Evolutionary conservation across 2,888 invertebrate species (phyloP).

Genomic region (Rhamnusium bicolor): DNA sequence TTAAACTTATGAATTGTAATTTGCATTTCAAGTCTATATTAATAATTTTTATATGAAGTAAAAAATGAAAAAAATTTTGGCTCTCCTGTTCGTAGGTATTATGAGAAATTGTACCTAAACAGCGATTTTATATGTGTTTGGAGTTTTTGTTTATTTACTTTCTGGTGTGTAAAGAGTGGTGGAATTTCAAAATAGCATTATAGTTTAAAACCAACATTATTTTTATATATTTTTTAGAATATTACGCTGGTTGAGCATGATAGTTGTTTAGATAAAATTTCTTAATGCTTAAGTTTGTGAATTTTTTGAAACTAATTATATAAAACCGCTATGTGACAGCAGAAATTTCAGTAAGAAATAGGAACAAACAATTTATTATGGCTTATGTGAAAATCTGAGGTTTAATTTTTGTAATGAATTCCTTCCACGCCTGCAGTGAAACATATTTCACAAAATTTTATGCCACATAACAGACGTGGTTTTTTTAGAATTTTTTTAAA

Average conservation of each 20-base stretch:
- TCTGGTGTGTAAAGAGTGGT: not conserved
- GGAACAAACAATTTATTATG: not conserved
- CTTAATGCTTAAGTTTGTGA: not conserved
- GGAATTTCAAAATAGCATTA: not conserved
- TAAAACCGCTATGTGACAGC: not conserved
- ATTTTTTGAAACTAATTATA: not conserved
- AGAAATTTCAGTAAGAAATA: not conserved
- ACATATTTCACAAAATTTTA: too few relatives aligned
- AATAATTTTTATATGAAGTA: not conserved
- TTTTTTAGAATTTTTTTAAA: too few relatives aligned
- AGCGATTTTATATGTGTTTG: not conserved
- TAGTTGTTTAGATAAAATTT: not conserved
- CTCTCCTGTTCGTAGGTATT: not conserved
- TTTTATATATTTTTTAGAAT: not conserved
- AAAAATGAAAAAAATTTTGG: not conserved
- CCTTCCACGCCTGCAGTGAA: too few relatives aligned
- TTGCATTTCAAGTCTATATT: too few relatives aligned
- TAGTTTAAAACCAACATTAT: not conserved
- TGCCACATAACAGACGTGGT: too few relatives aligned
- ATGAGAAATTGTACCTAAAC: not conserved
- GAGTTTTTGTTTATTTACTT: not conserved
- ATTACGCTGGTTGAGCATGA: not conserved
- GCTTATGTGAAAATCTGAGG: not conserved
- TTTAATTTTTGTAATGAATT: not conserved
- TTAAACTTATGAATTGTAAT: too few relatives aligned